phyloP scores from a whole-genome alignment of 2,797 vertebrate species.

The Fundulus diaphanus region DNA sequence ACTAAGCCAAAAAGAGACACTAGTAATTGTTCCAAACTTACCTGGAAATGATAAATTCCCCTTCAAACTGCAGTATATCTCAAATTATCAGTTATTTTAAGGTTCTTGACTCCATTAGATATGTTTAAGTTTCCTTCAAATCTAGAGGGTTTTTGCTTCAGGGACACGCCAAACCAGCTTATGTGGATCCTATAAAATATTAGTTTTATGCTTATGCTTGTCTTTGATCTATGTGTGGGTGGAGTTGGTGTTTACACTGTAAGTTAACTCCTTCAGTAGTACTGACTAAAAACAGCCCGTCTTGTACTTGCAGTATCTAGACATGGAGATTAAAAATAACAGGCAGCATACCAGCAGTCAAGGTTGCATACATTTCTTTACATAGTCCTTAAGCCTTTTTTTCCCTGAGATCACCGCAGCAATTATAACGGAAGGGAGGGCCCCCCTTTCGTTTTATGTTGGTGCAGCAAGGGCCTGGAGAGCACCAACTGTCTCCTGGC shows the following conservation, averaged over 20 bases:
- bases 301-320: conserved; percentile 47
- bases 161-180: conserved; percentile 10
- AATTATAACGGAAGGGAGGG: conserved; percentile 78
- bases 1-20: too few relatives aligned
- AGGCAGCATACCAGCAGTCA: conserved; percentile 49
- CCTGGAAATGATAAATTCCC: background rate
- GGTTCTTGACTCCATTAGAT: conserved; percentile 16
- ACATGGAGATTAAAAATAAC: conserved; percentile 66
- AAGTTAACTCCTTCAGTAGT: conserved; percentile 39
- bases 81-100: background rate
- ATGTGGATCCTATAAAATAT: conserved; percentile 15
- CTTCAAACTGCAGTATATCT: background rate
- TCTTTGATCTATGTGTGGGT: conserved; percentile 40
- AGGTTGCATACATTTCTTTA: conserved; percentile 71
- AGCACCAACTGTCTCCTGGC: conserved; percentile 77
- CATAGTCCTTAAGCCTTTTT: conserved; percentile 66
- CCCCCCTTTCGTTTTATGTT: conserved; percentile 78
- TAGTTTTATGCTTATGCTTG: conserved; percentile 19
- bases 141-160: conserved; percentile 12
- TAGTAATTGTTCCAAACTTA: too few relatives aligned
- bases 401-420: conserved; percentile 76
- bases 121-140: conserved; percentile 22
- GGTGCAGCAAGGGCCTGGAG: conserved; percentile 75
- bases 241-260: conserved; percentile 37
- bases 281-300: conserved; percentile 31